A percentile compares a stretch with the other conserved stretches of the same genome.
These are phyloP conservation scores for Canis aureus DNA, from an alignment of 2,113 vertebrate species.

Conservation along the genomic window DNA sequence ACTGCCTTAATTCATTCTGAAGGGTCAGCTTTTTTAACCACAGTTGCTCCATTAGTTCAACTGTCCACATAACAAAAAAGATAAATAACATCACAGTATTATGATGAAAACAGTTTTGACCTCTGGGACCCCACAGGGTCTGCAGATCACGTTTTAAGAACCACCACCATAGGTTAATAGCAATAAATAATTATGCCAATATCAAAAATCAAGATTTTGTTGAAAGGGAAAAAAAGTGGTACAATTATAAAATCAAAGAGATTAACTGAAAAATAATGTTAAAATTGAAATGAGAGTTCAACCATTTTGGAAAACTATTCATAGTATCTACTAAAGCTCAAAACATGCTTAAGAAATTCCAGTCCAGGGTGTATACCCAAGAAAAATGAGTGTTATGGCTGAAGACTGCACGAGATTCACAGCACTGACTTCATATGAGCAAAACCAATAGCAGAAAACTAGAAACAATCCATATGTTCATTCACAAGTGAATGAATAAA, in stretches of 20 bases:
- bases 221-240: not conserved
- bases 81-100: not conserved
- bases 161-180: not conserved
- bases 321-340: not conserved
- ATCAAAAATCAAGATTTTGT: not conserved
- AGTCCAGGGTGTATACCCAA: not conserved
- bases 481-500: not conserved
- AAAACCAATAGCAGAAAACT: not conserved
- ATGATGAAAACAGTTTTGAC: not conserved
- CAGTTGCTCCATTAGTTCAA: not conserved
- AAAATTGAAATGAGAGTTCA: constrained; percentile 1
- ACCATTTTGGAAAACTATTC: not conserved
- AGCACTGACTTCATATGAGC: not conserved
- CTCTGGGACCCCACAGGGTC: not conserved
- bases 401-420: not conserved
- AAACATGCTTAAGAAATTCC: not conserved
- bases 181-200: not conserved
- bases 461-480: not conserved
- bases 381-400: not conserved
- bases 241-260: not conserved
- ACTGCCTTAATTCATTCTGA: not conserved
- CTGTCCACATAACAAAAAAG: not conserved
- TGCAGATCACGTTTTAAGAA: not conserved
- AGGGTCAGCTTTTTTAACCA: not conserved
- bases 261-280: not conserved